Evolutionary conservation across 2,888 invertebrate species (phyloP), one percentile per base, ranked within the genome.

Genomic region (Amphipoea oculea): DNA sequence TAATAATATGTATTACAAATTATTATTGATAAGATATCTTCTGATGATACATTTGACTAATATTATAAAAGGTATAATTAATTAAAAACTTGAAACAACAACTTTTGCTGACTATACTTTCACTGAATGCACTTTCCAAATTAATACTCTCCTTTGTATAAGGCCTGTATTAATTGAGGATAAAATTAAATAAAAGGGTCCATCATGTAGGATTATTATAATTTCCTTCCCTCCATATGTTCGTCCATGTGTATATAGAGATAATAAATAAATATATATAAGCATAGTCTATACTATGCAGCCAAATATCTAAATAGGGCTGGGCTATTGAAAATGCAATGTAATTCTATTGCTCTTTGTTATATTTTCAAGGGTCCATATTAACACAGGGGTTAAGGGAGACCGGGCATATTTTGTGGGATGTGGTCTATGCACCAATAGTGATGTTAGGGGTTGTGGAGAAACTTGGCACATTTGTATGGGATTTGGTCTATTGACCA

Each of bases 161-260:
- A 9, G 7, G 36, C 36, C 12, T 54, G 40, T 42, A 11, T 65
- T 66, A 6, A 66, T 20, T 20, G 29, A 20, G n/a, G 14, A 17
- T 69, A 70, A 9, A 5, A 36, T 29, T 5, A 20, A 78, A 71
- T 78, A 17, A 79, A 45, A 65, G 79, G 54, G 54, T 71, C 79
- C 79, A 63, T 79, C n/a, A 17, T 77, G 5, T 42, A 29, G 40
- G 5, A 42, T 36, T n/a, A 7, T 17, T 29, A 48, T 20, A 57
- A 9, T 51, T 40, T n/a, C n/a, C 7, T 45, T 12, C 7, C 12
- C 20, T 9, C 20, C n/a, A n/a, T n/a, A 42, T 29, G n/a, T 67
- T 12, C 5, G 4, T 23, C 48, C 4, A 57, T 40, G 17, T 48
- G n/a, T n/a, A n/a, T n/a, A 29, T 63, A 40, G 4, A 72, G 36